Evolutionary conservation across 2,113 vertebrate species (phyloP), one percentile per base, ranked within the genome.

Genomic region (Cryptotis parvus): DNA sequence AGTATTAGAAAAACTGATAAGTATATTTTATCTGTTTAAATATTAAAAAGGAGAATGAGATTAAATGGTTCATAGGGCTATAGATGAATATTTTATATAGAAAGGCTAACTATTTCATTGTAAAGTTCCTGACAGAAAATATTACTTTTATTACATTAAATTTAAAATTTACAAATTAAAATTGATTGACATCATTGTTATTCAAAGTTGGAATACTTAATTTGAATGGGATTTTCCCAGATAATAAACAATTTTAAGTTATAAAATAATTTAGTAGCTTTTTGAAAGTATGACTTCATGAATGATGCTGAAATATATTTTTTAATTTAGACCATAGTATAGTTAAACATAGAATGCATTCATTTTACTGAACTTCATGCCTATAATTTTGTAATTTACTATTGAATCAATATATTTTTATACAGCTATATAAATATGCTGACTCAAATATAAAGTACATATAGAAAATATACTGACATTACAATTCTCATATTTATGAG

Each of bases 171-270:
- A 65, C 68, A 18, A 83, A 78, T 78, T 72, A 81, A 3, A 69
- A 8, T 45, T 45, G 74, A 29, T 18, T 61, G 3, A 8, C 6
- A 87, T 84, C 26, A 9, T 6, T 66, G 22, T 0, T 52, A 76
- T 73, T 80, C 18, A 18, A 58, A 55, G 87, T 76, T 8, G 7
- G 16, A 72, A 55, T 69, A 73, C 72, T 55, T 79, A 43, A 74
- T 84, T 86, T 49, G 20, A 87, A 84, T 75, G 26, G 22, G 2
- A 0, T 89, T 90, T 77, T 6, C 4, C 15, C 76, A 20, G 45
- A 12, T 52, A 26, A 81, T 77, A 82, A 79, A 35, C 45, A 84
- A 9, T 63, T 84, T 85, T n/a, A 85, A 85, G 22, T 69, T 65
- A 65, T 15, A 55, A 6, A 79, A 68, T 84, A 41, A 86, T 66